Conservation (phyloP, 2,888 invertebrate genomes). For the Eupithecia subfuscata region DNA sequence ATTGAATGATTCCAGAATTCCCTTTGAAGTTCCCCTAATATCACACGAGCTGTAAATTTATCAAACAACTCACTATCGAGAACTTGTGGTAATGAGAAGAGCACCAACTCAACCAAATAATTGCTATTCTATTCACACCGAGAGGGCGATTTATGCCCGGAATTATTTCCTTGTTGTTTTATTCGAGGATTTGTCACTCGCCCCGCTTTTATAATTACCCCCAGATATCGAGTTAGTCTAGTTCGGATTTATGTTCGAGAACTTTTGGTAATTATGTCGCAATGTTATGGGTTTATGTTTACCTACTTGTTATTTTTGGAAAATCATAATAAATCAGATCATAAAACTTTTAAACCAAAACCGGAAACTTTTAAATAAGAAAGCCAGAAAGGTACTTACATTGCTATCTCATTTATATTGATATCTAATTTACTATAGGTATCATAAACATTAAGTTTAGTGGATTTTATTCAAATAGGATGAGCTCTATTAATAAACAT, state of each 20-base stretch:
- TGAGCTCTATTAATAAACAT: too few relatives aligned
- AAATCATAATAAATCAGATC: neutral
- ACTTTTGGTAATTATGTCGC: slow-evolving; percentile 47
- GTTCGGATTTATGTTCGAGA: slow-evolving; percentile 67
- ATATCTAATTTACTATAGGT: neutral
- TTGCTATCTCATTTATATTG: neutral
- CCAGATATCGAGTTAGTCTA: slow-evolving; percentile 76
- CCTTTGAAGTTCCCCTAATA: neutral
- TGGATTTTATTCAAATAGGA: too few relatives aligned
- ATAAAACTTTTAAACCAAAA: neutral
- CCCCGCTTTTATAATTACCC: slow-evolving; percentile 81
- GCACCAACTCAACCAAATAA: slow-evolving; percentile 82
- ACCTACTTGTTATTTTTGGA: neutral
- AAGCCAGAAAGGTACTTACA: neutral
- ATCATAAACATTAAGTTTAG: too few relatives aligned
- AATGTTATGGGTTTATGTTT: neutral
- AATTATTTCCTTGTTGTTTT: slow-evolving; percentile 85
- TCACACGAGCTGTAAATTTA: too few relatives aligned
- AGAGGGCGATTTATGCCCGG: slow-evolving; percentile 79
- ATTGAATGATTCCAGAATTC: neutral
- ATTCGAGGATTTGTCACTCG: slow-evolving; percentile 83
- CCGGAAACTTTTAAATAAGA: neutral
- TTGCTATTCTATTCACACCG: slow-evolving; percentile 84
- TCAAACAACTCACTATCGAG: slow-evolving; percentile 22
- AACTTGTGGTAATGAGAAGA: slow-evolving; percentile 51